Evolutionary conservation across 2,888 invertebrate genomes (phyloP).

Genomic region (Trichogramma dendrolimi): DNA sequence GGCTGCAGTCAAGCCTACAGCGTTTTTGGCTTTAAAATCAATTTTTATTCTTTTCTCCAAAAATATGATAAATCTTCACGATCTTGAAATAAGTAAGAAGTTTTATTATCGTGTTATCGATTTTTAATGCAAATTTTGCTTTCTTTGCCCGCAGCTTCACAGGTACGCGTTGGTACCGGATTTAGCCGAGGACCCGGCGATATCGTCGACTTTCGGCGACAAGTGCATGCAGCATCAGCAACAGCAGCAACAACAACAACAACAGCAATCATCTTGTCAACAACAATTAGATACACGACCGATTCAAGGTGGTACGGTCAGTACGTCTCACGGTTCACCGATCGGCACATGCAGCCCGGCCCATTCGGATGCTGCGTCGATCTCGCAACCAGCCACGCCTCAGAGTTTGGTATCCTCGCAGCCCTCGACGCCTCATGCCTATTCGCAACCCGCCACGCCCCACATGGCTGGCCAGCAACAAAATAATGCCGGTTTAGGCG

Average conservation of each 20-base stretch:
- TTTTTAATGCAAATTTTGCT: neutral
- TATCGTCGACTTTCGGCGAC: slow-evolving; percentile 66
- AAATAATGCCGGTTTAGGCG: slow-evolving; percentile 28
- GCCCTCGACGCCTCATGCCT: slow-evolving; percentile 47
- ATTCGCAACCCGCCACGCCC: slow-evolving; percentile 48
- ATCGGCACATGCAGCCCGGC: slow-evolving; percentile 57
- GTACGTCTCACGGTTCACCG: slow-evolving; percentile 76
- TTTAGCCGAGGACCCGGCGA: slow-evolving; percentile 58
- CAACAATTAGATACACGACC: slow-evolving; percentile 65
- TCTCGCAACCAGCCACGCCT: slow-evolving; percentile 47
- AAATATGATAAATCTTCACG: neutral
- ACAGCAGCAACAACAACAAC: slow-evolving; percentile 24
- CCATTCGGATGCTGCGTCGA: slow-evolving; percentile 53
- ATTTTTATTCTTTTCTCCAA: neutral
- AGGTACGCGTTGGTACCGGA: slow-evolving; percentile 42
- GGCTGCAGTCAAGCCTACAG: too few species aligned
- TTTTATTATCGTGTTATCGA: neutral
- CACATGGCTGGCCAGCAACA: slow-evolving; percentile 39
- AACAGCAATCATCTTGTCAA: slow-evolving; percentile 22
- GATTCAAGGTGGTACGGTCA: slow-evolving; percentile 79
- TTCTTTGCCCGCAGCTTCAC: slow-evolving; percentile 15
- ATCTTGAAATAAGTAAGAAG: neutral
- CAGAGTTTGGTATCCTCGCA: slow-evolving; percentile 47
- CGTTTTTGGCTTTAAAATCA: neutral
- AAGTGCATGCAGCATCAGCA: slow-evolving; percentile 48